A percentile compares a stretch with the other conserved stretches of the same genome.
phyloP scores from a whole-genome alignment of 2,888 invertebrate species.

The Antheraea assamensis region DNA sequence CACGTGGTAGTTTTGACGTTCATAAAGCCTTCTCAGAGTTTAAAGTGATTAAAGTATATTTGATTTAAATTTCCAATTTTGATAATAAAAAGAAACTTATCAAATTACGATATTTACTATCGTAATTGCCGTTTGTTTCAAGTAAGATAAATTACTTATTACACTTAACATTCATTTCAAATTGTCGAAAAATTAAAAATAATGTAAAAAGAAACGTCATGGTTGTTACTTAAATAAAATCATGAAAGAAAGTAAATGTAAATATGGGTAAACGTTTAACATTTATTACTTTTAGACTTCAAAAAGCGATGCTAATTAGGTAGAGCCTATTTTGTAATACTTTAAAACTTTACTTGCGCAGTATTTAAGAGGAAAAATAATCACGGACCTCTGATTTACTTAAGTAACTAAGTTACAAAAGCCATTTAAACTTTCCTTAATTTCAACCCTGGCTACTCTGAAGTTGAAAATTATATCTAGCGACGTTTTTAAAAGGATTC shows the following conservation, averaged over 20 bases:
- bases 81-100: too few relatives aligned
- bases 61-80: too few relatives aligned
- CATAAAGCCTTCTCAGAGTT: too few relatives aligned
- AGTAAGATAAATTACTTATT: background rate
- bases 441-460: constrained; percentile 40
- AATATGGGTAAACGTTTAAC: background rate
- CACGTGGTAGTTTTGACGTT: too few relatives aligned
- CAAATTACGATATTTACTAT: background rate
- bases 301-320: constrained; percentile 2
- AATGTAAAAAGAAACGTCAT: background rate
- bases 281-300: background rate
- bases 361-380: constrained; percentile 42
- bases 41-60: too few relatives aligned
- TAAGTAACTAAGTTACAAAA: constrained; percentile 50
- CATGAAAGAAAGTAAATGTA: background rate
- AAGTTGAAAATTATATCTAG: constrained; percentile 41
- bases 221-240: background rate
- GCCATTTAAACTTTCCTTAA: constrained; percentile 55
- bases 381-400: constrained; percentile 39
- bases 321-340: constrained; percentile 22
- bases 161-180: too few relatives aligned
- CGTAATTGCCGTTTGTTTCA: background rate
- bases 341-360: constrained; percentile 33
- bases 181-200: too few relatives aligned
- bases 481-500: constrained; percentile 28